A percentile compares a stretch with the other conserved stretches of the same genome.
These are phyloP conservation scores for Atherinomorus stipes DNA, from an alignment of 2,113 vertebrate species.

Conservation along the genomic window DNA sequence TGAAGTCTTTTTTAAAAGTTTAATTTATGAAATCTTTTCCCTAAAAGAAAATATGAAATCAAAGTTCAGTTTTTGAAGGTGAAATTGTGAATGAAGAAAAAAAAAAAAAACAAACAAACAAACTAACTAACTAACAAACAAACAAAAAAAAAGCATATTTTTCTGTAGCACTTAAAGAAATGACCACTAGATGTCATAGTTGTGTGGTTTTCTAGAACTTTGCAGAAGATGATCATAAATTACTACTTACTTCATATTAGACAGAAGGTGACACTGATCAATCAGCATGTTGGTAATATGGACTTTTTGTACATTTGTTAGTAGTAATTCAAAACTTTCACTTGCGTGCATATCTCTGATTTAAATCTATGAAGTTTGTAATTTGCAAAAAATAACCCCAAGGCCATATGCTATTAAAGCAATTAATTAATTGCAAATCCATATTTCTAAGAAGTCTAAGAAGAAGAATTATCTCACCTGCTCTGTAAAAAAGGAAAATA, in stretches of 20 bases:
- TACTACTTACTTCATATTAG: not conserved
- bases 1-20: not conserved
- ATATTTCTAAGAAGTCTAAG: not conserved
- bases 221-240: not conserved
- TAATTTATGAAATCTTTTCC: not conserved
- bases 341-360: too few species aligned
- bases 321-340: not conserved
- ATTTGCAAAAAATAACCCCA: constrained; percentile 1
- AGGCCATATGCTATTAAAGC: not conserved
- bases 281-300: not conserved
- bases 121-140: too few species aligned
- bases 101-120: not conserved
- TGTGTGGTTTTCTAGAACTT: constrained; percentile 58
- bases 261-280: not conserved
- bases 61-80: not conserved
- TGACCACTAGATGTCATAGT: constrained; percentile 78
- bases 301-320: constrained; percentile 5
- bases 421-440: not conserved
- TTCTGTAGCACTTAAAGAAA: not conserved
- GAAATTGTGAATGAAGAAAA: not conserved
- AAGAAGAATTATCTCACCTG: not conserved
- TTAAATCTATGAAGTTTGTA: not conserved
- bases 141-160: too few species aligned
- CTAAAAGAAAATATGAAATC: not conserved
- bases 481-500: not conserved